A percentile compares a stretch with the other conserved stretches of the same genome.
Conservation (phyloP, 1,140 invertebrate species). For the Drosophila ironensis region DNA sequence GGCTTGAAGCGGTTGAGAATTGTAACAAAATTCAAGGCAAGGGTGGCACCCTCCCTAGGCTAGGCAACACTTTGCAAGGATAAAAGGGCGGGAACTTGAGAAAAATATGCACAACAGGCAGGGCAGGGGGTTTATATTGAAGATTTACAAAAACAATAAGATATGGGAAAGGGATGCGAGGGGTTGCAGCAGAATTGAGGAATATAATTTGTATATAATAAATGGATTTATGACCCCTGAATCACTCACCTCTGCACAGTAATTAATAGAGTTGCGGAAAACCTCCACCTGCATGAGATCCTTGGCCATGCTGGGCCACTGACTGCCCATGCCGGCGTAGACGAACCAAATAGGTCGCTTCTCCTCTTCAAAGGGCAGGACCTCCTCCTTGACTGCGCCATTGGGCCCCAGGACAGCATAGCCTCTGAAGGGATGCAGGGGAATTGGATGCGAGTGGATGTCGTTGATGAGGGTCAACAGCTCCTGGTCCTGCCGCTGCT, state of each 20-base stretch:
- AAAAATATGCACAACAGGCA: not conserved
- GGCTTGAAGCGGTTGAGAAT: conserved; percentile 8
- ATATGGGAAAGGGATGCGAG: too few species aligned
- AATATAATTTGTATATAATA: too few species aligned
- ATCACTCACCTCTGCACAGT: conserved; percentile 85
- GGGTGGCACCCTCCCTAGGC: not conserved
- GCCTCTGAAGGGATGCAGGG: conserved; percentile 89
- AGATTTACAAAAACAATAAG: too few species aligned
- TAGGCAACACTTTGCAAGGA: not conserved
- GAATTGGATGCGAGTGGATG: conserved; percentile 86
- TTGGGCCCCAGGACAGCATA: conserved; percentile 86
- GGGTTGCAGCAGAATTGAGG: too few species aligned
- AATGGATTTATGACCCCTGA: too few species aligned
- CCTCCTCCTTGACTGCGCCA: conserved; percentile 67
- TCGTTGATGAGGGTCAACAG: conserved; percentile 90
- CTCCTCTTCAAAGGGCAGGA: conserved; percentile 82
- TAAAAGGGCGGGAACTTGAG: too few species aligned
- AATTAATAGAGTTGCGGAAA: conserved; percentile 90
- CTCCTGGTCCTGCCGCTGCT: conserved; percentile 87
- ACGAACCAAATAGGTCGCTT: conserved; percentile 94
- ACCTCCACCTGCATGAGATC: conserved; percentile 90
- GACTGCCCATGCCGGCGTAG: conserved; percentile 98
- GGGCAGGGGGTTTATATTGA: not conserved
- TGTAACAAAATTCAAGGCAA: not conserved
- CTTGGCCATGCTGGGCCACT: conserved; percentile 97